Base-by-base conservation (phyloP, 2,113 vertebrate species). In the Numenius arquata region DNA sequence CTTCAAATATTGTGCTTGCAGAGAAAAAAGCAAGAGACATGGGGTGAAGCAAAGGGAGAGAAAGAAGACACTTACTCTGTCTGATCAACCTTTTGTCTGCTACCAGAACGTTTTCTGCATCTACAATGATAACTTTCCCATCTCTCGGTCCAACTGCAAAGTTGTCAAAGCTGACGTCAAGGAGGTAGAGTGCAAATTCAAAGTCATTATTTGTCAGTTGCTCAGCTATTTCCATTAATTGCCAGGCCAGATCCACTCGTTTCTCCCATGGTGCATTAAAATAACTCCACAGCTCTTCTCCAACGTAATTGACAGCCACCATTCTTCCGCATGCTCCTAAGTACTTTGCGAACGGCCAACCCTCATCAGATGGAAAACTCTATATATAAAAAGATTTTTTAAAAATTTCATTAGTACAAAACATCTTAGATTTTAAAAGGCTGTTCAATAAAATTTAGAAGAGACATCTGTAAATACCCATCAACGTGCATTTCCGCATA, bases 201-300 rank as follows among this genome's bases (percentile, higher is more conserved):
- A 99, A 99, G 98, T 99, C 99, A 96, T 99, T 99, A 98, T 99
- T 99, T 88, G 99, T 99, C 94, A 99, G 99, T 97, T 99, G 99
- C 97, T 99, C 99, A 32, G 99, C 99, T 85, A 99, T 99, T 98
- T 99, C 99, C 99, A 99, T 99, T 94, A 99, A 93, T 63, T 99
- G 99, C 96, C 99, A 99, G 41, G 99, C 99, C 93, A 99, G 96
- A 97, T 99, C 99, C 48, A 99, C 99, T 82, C 99, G 98, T 95
- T 99, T 99, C 95, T 99, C 99, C 99, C 99, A 99, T 0, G 99
- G 98, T 9, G 99, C 99, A 85, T 99, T 98, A 94, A 99, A 99
- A 97, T 99, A 99, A 98, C 99, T 99, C 99, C 99, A 99, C 58
- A 99, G 98, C 97, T 99, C 99, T 96, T 99, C 99, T 85, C 99